Conservation (phyloP, 2,113 vertebrate genomes). For the Tragelaphus imberbis region DNA sequence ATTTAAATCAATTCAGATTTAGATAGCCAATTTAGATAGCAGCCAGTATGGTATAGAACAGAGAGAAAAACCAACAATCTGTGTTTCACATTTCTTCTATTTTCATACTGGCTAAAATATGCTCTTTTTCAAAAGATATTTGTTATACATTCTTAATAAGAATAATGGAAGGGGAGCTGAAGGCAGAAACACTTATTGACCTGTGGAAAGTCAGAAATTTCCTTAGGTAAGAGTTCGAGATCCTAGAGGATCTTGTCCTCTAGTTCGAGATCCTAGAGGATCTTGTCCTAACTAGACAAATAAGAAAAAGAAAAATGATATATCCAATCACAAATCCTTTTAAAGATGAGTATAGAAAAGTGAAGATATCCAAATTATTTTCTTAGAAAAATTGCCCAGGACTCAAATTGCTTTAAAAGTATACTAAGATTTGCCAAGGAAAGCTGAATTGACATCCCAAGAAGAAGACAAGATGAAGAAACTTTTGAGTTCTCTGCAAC, state of each 20-base stretch:
- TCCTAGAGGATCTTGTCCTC: too few species aligned
- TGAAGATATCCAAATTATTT: not conserved
- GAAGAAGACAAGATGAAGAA: not conserved
- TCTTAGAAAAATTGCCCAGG: not conserved
- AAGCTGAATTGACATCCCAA: not conserved
- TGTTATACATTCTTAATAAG: not conserved
- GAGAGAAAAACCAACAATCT: not conserved
- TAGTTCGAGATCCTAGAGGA: not conserved
- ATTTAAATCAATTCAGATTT: conserved; percentile 27
- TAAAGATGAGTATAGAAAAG: not conserved
- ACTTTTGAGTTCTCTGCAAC: not conserved
- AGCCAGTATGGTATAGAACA: not conserved
- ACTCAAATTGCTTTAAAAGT: not conserved
- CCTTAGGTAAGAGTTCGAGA: not conserved
- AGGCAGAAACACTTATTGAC: not conserved
- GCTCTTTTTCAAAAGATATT: not conserved
- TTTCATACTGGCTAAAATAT: not conserved
- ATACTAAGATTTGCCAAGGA: not conserved
- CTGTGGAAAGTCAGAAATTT: not conserved
- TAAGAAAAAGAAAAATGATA: not conserved
- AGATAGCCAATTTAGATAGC: conserved; percentile 3
- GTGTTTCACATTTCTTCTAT: not conserved
- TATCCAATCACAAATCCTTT: not conserved
- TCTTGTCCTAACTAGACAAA: not conserved
- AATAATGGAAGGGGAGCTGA: not conserved